Percentiles rank a stretch among this genome's conserved stretches.
Conservation (phyloP, 2,797 vertebrate species). For the Vultur gryphus region DNA sequence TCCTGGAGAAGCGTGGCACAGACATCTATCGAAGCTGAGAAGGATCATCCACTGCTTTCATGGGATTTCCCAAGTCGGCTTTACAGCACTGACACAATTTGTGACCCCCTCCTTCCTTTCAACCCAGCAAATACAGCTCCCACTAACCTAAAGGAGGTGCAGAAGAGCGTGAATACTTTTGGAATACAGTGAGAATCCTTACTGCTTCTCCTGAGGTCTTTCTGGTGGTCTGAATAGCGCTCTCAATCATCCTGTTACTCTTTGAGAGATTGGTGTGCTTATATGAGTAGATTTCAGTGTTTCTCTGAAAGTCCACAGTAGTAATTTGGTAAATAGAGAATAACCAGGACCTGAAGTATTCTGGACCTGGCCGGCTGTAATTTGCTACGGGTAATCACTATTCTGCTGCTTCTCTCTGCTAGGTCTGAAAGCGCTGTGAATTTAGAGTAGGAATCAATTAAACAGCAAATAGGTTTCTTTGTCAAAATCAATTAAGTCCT, state of each 20-base stretch:
- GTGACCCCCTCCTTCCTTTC: not conserved
- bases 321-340: constrained; percentile 45
- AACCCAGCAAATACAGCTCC: not conserved
- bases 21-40: not conserved
- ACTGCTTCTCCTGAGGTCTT: not conserved
- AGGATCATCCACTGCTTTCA: not conserved
- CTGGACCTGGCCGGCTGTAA: constrained; percentile 1
- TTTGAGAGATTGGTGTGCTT: not conserved
- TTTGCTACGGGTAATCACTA: constrained; percentile 61
- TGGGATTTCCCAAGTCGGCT: not conserved
- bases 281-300: not conserved
- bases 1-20: not conserved
- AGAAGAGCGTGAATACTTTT: not conserved
- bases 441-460: constrained; percentile 77
- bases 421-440: constrained; percentile 59
- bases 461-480: constrained; percentile 77
- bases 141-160: not conserved
- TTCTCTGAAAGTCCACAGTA: constrained; percentile 6
- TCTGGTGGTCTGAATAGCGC: not conserved
- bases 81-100: not conserved
- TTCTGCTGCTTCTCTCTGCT: constrained; percentile 50
- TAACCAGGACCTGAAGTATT: not conserved
- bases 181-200: not conserved
- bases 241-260: not conserved
- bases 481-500: constrained; percentile 69